These are phyloP conservation scores for Hipposideros larvatus DNA, from an alignment of 2,797 vertebrate genomes.

Conservation along the genomic window DNA sequence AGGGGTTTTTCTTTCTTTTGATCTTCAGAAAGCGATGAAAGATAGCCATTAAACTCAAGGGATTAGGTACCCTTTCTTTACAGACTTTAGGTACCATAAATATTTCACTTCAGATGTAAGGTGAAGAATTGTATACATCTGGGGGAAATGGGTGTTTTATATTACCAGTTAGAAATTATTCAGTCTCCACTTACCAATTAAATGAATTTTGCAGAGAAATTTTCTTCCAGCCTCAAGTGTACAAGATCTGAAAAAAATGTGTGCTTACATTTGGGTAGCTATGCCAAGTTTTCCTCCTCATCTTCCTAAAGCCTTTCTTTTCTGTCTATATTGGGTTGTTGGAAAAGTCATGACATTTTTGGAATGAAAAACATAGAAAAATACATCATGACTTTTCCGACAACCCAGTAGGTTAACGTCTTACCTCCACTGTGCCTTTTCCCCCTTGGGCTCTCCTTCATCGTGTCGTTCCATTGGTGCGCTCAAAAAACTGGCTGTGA, in stretches of 20 bases:
- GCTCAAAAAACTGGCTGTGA: neutral
- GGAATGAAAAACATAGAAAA: no score
- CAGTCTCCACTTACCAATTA: slow-evolving; percentile 76
- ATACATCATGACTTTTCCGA: no score
- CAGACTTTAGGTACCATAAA: slow-evolving; percentile 78
- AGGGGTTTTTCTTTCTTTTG: slow-evolving; percentile 83
- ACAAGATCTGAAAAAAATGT: neutral
- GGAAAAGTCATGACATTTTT: no score
- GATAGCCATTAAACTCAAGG: slow-evolving; percentile 76
- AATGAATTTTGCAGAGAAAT: slow-evolving; percentile 64
- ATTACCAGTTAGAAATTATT: slow-evolving; percentile 79
- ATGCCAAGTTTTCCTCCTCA: neutral
- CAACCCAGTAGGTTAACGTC: neutral
- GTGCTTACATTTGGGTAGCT: neutral
- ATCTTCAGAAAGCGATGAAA: slow-evolving; percentile 79
- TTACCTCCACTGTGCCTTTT: neutral
- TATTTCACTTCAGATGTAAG: slow-evolving; percentile 82
- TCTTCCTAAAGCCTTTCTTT: neutral
- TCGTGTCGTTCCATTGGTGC: neutral
- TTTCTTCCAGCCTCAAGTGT: slow-evolving; percentile 46
- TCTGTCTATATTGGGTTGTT: neutral
- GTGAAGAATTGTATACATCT: slow-evolving; percentile 70
- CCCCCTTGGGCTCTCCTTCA: neutral
- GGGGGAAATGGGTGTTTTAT: slow-evolving; percentile 76
- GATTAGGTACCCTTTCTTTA: slow-evolving; percentile 78